Base-by-base conservation (phyloP, 2,797 vertebrate species). In the Eulemur coronatus region DNA sequence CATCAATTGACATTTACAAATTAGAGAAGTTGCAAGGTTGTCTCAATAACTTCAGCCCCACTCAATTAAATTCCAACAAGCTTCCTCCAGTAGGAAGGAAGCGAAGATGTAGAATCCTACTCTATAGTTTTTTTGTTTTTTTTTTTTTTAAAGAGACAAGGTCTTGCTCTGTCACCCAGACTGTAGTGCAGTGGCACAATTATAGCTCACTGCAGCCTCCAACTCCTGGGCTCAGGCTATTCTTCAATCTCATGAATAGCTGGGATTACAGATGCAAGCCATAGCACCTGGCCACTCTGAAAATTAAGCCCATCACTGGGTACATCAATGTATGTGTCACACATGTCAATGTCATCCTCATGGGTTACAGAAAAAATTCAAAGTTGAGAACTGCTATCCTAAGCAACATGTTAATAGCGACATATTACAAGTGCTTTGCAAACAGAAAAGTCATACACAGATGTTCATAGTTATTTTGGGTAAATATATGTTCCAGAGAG, bases 381-480 rank as follows among this genome's bases (percentile, higher is more conserved):
- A 90, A 84, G 46, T 35, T 84, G 84, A 55, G 55, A 90, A 89
- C 41, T 75, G 26, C 55, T 84, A 35, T 94, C 46, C 88, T 88
- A 67, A 90, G 67, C 18, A 26, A 20, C n/a, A 33, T 69, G 48
- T 84, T 80, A 35, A 43, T 22, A n/a, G 41, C 24, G 18, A 78
- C 0, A 2, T 46, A 20, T 24, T 84, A 20, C 46, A 82, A 57
- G 46, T 28, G n/a, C 22, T 81, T 84, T 85, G 22, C 76, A 87
- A 46, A 80, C 50, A 81, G 22, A 70, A 92, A 63, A 75, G 55
- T 5, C 59, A 70, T 33, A 52, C 26, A 67, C 50, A 92, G 80
- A 80, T 94, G 59, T 82, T 92, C 59, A 20, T 43, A 75, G 69
- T 69, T 89, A 67, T 70, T 95, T 95, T 75, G 67, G 46, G 50